Evolutionary conservation across 1,140 invertebrate genomes (phyloP), one percentile per base, ranked within the genome.

Genomic region (Drosophila santomea): DNA sequence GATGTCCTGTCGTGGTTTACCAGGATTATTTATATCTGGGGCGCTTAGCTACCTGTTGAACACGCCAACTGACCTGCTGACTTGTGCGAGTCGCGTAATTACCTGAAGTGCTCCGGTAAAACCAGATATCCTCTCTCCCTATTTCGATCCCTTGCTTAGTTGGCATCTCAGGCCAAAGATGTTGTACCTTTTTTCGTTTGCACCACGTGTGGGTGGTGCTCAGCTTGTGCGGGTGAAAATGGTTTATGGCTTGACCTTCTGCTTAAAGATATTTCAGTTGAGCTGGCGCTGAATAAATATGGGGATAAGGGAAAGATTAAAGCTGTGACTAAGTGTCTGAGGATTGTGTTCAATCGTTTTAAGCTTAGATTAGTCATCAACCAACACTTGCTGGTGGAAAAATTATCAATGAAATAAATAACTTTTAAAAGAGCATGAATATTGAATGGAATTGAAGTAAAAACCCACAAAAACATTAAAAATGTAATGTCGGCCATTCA

Each of bases 21-120:
- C 73, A 78, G 80, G 76, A 90, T 84, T 90, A 89, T 89, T 89
- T 89, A 89, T 89, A 89, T 83, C 60, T 61, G 28, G 36, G 66
- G 82, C 74, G 62, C 62, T 79, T 59, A 67, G 61, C 25, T 58
- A 78, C 63, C 60, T 63, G 45, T 55, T 50, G 43, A n/a, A n/a
- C 43, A 17, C 20, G 10, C 41, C 63, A 59, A 41, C 58, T 81
- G 56, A 78, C 60, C 77, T 67, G 59, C 43, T 66, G 82, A 82
- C 83, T 73, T 83, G 82, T 66, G 20, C 28, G 35, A 10, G 23
- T n/a, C 36, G 60, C 78, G 78, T 79, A 86, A 78, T 89, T 88
- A 88, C 83, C 83, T 88, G 83, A 23, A 50, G 45, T 55, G 35
- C 60, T 48, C 17, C 71, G 78, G 60, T 59, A 72, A 72, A 72